Percentiles rank a stretch among this genome's conserved stretches.
Conservation (phyloP, 2,113 vertebrate genomes). For the Hydropotes inermis region DNA sequence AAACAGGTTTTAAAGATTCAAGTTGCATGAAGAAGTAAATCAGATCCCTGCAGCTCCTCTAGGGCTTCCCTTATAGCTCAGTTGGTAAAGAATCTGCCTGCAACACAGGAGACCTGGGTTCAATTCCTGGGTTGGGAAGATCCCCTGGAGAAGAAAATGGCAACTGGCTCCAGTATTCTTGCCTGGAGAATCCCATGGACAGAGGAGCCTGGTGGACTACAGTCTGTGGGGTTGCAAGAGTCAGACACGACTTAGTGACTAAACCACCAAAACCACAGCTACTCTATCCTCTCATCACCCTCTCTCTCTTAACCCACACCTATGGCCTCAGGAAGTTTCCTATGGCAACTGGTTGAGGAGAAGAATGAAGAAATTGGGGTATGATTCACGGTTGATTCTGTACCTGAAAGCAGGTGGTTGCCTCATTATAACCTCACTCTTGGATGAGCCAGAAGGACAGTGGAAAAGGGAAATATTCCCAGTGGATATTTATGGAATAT, state of each 20-base stretch:
- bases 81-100: background rate
- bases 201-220: background rate
- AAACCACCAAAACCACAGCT: background rate
- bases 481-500: background rate
- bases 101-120: accelerated
- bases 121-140: background rate
- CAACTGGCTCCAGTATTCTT: background rate
- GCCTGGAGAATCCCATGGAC: background rate
- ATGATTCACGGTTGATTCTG: background rate
- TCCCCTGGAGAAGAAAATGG: background rate
- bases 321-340: background rate
- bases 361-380: background rate
- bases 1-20: background rate
- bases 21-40: background rate
- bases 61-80: background rate
- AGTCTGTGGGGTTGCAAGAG: background rate
- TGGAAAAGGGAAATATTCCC: background rate
- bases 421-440: background rate
- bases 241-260: background rate
- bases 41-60: background rate
- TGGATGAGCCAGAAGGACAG: background rate
- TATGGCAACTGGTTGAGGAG: background rate
- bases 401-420: background rate
- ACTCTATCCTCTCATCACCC: background rate
- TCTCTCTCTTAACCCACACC: background rate